A percentile compares a stretch with the other conserved stretches of the same genome.
Conservation (phyloP, 2,797 vertebrate species). For the Helicolenus hilgendorfi region DNA sequence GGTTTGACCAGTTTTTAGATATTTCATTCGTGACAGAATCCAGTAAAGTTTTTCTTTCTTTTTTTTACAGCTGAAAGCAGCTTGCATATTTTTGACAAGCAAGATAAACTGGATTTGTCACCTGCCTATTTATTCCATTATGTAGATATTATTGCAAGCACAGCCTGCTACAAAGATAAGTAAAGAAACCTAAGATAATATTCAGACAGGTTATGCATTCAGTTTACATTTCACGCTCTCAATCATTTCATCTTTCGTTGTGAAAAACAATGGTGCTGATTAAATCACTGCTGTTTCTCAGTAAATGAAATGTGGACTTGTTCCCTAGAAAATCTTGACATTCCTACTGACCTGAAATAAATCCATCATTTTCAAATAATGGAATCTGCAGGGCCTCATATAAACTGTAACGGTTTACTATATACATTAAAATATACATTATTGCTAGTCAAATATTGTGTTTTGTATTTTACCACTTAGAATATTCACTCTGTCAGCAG, state of each 20-base stretch:
- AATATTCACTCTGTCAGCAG: rapidly evolving
- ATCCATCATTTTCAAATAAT: background rate
- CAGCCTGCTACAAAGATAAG: background rate
- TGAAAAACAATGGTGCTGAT: slow-evolving; percentile 8
- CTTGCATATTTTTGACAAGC: background rate
- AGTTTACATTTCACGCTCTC: background rate
- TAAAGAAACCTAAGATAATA: background rate
- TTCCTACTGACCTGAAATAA: slow-evolving; percentile 17
- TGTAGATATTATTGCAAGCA: background rate
- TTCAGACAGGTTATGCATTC: background rate
- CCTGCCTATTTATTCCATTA: background rate
- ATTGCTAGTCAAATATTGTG: background rate
- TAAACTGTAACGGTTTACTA: background rate
- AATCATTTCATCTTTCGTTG: background rate
- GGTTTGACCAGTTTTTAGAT: slow-evolving; percentile 10
- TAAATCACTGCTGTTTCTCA: background rate
- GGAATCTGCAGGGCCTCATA: background rate
- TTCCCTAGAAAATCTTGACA: slow-evolving; percentile 20
- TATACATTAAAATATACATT: background rate
- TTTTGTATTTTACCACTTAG: too few relatives aligned
- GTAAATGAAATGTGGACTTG: background rate
- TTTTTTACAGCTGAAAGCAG: background rate
- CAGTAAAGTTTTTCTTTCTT: background rate
- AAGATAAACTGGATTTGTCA: background rate
- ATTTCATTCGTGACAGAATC: background rate